A percentile compares a stretch with the other conserved stretches of the same genome.
Evolutionary conservation across 2,113 vertebrate genomes (phyloP).

Genomic region (Tenrec ecaudatus): DNA sequence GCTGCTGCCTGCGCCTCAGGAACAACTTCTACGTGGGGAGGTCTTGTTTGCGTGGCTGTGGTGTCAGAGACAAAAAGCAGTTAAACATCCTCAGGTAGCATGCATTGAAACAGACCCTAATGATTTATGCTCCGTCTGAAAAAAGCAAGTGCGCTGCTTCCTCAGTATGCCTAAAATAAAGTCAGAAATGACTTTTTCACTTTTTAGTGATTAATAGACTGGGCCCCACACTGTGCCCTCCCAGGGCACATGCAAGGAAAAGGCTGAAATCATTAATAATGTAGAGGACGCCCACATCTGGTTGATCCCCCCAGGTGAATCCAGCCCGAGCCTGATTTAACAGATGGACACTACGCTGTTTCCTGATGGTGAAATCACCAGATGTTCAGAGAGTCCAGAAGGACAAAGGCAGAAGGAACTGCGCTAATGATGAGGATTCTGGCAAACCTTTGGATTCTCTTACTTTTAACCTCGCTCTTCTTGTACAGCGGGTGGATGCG

Average conservation of each 20-base stretch:
- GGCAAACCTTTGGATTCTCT: constrained; percentile 71
- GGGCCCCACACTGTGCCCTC: constrained; percentile 64
- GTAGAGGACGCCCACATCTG: constrained; percentile 78
- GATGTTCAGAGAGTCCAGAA: constrained; percentile 83
- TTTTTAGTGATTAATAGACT: constrained; percentile 75
- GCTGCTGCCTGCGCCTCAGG: neutral
- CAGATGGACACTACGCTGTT: constrained; percentile 82
- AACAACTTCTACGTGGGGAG: neutral
- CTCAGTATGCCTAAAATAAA: constrained; percentile 65
- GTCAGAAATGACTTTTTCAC: constrained; percentile 75
- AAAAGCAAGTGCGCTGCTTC: constrained; percentile 25
- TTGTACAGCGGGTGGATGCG: neutral
- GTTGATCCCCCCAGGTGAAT: constrained; percentile 81
- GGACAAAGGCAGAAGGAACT: constrained; percentile 81
- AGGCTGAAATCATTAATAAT: constrained; percentile 80
- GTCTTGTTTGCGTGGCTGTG: neutral
- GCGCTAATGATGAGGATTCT: constrained; percentile 76
- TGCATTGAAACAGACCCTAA: constrained; percentile 47
- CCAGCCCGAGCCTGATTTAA: constrained; percentile 78
- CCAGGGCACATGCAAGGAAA: constrained; percentile 71
- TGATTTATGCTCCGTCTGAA: constrained; percentile 56
- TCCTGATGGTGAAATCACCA: constrained; percentile 83
- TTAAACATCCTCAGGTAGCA: constrained; percentile 49
- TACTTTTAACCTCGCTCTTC: constrained; percentile 59
- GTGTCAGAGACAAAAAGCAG: neutral